Evolutionary conservation across 2,113 vertebrate species (phyloP).

Genomic region (Mesoclemmys tuberculata): DNA sequence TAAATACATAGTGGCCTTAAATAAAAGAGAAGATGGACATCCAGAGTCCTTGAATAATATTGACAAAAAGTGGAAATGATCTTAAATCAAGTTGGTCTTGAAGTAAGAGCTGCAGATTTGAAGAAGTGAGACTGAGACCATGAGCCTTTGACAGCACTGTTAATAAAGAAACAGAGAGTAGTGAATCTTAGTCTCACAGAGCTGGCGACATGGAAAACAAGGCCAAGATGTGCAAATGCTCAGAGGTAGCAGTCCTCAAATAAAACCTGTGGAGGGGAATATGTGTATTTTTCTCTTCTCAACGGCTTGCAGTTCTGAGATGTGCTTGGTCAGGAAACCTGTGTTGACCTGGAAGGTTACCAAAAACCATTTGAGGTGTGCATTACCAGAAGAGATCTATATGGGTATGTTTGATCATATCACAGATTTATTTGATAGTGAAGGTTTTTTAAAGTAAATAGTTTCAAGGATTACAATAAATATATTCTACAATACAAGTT

Average conservation of each 20-base stretch:
- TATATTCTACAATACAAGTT: constrained; percentile 1
- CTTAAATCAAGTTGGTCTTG: constrained; percentile 60
- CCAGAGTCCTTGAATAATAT: constrained; percentile 73
- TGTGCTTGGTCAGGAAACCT: background rate
- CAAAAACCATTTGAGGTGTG: constrained; percentile 27
- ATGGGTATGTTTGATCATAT: background rate
- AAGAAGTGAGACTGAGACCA: constrained; percentile 61
- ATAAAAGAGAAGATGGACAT: constrained; percentile 77
- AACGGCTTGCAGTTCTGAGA: background rate
- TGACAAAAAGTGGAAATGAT: constrained; percentile 70
- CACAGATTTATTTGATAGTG: constrained; percentile 43
- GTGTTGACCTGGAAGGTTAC: background rate
- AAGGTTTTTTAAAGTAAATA: constrained; percentile 32
- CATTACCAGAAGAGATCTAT: constrained; percentile 1
- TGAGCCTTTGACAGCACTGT: constrained; percentile 70
- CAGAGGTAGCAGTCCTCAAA: constrained; percentile 29
- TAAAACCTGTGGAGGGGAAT: constrained; percentile 1
- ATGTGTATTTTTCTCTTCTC: background rate
- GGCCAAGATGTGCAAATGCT: constrained; percentile 50
- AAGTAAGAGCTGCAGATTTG: constrained; percentile 65
- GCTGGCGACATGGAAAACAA: constrained; percentile 68
- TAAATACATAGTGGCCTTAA: constrained; percentile 56
- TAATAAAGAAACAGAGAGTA: constrained; percentile 71
- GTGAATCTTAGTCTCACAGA: constrained; percentile 54
- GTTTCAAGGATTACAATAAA: constrained; percentile 47